Base-by-base conservation (phyloP, 2,888 invertebrate genomes). In the Fabriciana adippe region DNA sequence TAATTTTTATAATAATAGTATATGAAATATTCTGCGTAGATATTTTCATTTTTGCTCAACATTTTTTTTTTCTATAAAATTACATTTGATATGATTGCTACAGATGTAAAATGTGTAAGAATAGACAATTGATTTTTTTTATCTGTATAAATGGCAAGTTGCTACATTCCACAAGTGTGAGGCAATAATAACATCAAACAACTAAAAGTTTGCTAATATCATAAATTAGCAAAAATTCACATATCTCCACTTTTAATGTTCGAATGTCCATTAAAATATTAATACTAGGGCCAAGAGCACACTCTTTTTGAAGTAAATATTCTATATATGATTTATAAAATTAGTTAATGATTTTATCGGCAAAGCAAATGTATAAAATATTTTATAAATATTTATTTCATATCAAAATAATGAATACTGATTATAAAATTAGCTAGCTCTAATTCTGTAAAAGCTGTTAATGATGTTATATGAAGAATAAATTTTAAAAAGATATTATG, bases 401-500 rank as follows among this genome's bases (percentile, higher is more conserved):
- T 68, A 78, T 72, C 71, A 76, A 15, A 61, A 63, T 64, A 60
- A 61, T 50, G 76, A 77, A 76, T 69, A 56, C n/a, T 64, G 56
- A 31, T 62, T 60, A 62, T 59, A 54, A 78, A 76, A 75, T 75
- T 80, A 81, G 79, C 73, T 78, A 81, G 82, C 81, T 82, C 83
- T 74, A 72, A 78, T 72, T 77, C 73, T 77, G 77, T 81, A 79
- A 75, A 81, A 84, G 83, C 83, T 81, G 75, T 77, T 83, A 83
- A 82, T 79, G 82, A 84, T 84, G 85, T 86, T 87, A 84, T 81
- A 78, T 79, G 79, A 78, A 78, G 81, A 85, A 87, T 87, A 87
- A 87, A 87, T 84, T 86, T 80, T 83, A 78, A 76, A 81, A 78
- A 81, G 66, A 51, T 57, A 55, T 45, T 63, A 21, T 54, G 16